Evolutionary conservation across 2,888 invertebrate species (phyloP).

Genomic region (Callinectes sapidus): DNA sequence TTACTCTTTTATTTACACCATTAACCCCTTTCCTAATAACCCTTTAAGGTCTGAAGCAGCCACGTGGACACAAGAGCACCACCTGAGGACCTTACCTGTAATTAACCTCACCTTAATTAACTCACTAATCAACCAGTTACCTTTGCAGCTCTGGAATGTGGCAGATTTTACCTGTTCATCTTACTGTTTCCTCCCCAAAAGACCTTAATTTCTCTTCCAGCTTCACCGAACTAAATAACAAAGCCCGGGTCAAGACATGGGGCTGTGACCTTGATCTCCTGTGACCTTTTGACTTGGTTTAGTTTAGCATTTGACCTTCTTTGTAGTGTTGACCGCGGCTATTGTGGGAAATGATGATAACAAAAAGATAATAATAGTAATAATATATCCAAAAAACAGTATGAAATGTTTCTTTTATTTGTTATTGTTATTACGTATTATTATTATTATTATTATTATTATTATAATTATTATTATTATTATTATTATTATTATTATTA

Average conservation of each 20-base stretch:
- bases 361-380: background rate
- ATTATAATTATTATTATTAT: background rate
- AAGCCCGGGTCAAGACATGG: background rate
- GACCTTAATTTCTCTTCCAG: background rate
- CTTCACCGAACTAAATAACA: background rate
- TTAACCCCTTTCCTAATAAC: background rate
- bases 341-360: background rate
- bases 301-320: background rate
- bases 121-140: background rate
- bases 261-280: constrained; percentile 10
- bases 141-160: background rate
- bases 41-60: background rate
- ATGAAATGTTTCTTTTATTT: background rate
- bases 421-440: constrained; percentile 11
- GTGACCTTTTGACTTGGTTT: background rate
- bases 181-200: background rate
- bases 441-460: constrained; percentile 8
- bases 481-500: background rate
- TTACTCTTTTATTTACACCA: background rate
- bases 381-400: background rate
- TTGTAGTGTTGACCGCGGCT: background rate
- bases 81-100: constrained; percentile 22
- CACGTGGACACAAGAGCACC: background rate
- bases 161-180: background rate
- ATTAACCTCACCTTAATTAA: background rate